Conservation (phyloP, 2,113 vertebrate species). For the Trematomus loennbergii region DNA sequence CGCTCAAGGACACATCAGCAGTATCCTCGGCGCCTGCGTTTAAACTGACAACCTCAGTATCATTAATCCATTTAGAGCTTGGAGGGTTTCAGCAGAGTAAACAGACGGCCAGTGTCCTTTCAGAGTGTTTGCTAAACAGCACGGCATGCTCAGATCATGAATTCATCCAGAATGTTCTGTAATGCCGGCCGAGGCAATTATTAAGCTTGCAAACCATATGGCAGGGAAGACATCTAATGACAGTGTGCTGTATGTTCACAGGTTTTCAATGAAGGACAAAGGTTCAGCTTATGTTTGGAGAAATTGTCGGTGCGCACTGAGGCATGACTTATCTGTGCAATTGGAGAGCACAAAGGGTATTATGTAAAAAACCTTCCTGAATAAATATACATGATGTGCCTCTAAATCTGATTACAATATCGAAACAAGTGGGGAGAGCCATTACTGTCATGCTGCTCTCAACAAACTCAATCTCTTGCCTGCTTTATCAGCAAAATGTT, state of each 20-base stretch:
- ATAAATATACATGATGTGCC: constrained; percentile 57
- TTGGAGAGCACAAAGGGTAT: constrained; percentile 59
- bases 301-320: constrained; percentile 60
- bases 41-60: constrained; percentile 74
- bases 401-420: constrained; percentile 60
- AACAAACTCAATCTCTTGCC: constrained; percentile 28
- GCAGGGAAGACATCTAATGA: constrained; percentile 68
- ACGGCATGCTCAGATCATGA: constrained; percentile 52
- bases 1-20: constrained; percentile 76
- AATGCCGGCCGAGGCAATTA: constrained; percentile 59
- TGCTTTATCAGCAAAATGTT: constrained; percentile 41
- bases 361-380: constrained; percentile 50
- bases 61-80: constrained; percentile 78
- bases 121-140: constrained; percentile 62
- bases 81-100: constrained; percentile 63
- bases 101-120: constrained; percentile 72
- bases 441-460: constrained; percentile 41
- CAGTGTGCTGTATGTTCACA: constrained; percentile 60
- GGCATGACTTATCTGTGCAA: constrained; percentile 66
- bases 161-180: constrained; percentile 54
- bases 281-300: constrained; percentile 60
- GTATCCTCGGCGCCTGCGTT: constrained; percentile 53
- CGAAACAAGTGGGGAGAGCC: constrained; percentile 44
- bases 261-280: constrained; percentile 75
- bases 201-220: constrained; percentile 68